A percentile compares a stretch with the other conserved stretches of the same genome.
These are phyloP conservation scores for Drosophila insularis DNA, from an alignment of 1,140 invertebrate genomes.

Conservation along the genomic window DNA sequence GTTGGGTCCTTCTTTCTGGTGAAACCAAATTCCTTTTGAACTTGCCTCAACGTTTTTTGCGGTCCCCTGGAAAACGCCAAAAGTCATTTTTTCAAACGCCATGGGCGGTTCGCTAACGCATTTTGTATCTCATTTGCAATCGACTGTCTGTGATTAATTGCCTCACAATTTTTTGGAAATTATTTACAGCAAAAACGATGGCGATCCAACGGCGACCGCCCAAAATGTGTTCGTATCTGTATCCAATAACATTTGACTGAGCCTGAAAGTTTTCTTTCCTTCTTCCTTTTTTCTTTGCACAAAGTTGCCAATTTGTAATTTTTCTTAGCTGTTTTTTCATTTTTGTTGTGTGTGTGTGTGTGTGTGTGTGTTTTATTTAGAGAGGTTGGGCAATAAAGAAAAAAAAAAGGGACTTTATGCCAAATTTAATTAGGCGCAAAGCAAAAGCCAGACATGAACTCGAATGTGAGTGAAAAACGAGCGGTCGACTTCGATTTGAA, in stretches of 20 bases:
- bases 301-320: constrained; percentile 60
- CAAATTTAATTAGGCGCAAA: constrained; percentile 81
- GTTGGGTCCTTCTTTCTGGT: constrained; percentile 60
- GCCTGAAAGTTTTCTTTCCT: constrained; percentile 46
- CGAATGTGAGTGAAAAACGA: constrained; percentile 70
- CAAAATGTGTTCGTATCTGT: constrained; percentile 53
- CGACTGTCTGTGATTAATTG: constrained; percentile 76
- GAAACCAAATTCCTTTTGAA: constrained; percentile 34
- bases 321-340: constrained; percentile 25
- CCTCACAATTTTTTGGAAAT: constrained; percentile 72
- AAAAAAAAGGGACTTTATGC: constrained; percentile 77
- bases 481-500: constrained; percentile 78
- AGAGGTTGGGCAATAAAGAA: constrained; percentile 38
- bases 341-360: constrained; percentile 19
- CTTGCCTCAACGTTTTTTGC: constrained; percentile 28
- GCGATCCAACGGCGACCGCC: constrained; percentile 15
- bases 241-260: constrained; percentile 70
- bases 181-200: constrained; percentile 45
- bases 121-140: constrained; percentile 76
- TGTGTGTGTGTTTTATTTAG: constrained; percentile 29
- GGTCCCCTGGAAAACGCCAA: constrained; percentile 4
- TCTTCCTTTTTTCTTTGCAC: neutral
- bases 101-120: constrained; percentile 50
- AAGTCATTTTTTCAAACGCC: constrained; percentile 36
- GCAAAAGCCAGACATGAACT: constrained; percentile 39